These are phyloP conservation scores for Hemaris fuciformis DNA, from an alignment of 2,888 invertebrate genomes.

Conservation along the genomic window DNA sequence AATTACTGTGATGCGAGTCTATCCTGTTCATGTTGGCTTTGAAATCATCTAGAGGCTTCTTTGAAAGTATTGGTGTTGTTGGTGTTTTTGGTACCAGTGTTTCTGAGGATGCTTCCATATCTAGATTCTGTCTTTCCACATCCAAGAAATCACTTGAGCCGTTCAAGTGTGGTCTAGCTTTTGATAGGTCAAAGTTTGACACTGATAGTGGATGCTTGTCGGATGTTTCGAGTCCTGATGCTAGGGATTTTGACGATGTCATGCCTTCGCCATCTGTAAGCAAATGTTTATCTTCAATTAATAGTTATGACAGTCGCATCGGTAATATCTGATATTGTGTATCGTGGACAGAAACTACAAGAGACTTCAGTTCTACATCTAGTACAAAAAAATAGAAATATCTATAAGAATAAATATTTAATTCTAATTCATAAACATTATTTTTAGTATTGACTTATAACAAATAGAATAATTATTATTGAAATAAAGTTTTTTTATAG, in stretches of 20 bases:
- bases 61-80: conserved; percentile 26
- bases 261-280: conserved; percentile 48
- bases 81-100: conserved; percentile 37
- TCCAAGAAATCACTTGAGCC: conserved; percentile 62
- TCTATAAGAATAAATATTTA: too few relatives aligned
- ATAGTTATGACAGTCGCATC: too few relatives aligned
- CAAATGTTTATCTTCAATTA: background rate
- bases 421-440: too few relatives aligned
- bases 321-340: too few relatives aligned
- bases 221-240: conserved; percentile 54
- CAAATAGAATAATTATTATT: background rate
- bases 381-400: too few relatives aligned
- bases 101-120: conserved; percentile 43
- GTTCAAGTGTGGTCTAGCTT: conserved; percentile 40
- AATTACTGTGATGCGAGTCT: conserved; percentile 71
- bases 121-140: conserved; percentile 47
- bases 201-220: conserved; percentile 44
- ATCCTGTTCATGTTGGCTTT: conserved; percentile 78
- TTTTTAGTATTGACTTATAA: too few relatives aligned
- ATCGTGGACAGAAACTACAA: too few relatives aligned
- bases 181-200: conserved; percentile 57
- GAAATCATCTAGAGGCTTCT: conserved; percentile 50
- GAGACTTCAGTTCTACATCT: too few relatives aligned
- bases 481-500: background rate
- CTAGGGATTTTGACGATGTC: conserved; percentile 53